Evolutionary conservation across 2,113 vertebrate species (phyloP).

Genomic region (Caranx melampygus): DNA sequence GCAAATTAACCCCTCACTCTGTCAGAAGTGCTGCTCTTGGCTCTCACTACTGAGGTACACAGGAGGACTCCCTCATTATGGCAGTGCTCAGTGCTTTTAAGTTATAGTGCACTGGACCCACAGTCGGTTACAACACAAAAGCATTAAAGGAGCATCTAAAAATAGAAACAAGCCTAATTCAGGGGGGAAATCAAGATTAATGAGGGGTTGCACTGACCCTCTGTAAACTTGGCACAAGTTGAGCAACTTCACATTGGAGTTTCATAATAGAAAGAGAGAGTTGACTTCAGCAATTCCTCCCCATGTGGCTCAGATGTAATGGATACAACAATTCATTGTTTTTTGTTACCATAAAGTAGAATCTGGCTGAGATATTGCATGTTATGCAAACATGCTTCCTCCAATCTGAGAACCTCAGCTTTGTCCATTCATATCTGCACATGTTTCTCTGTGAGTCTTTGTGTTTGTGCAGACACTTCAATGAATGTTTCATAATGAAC

Average conservation of each 20-base stretch:
- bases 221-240: slow-evolving; percentile 18
- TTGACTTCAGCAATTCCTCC: slow-evolving; percentile 19
- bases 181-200: slow-evolving; percentile 5
- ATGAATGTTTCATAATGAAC: neutral
- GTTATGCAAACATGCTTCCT: neutral
- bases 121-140: slow-evolving; percentile 36
- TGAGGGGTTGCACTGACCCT: neutral
- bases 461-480: neutral
- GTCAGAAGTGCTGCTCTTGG: slow-evolving; percentile 13
- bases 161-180: neutral
- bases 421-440: slow-evolving; percentile 8
- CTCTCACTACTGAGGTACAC: slow-evolving; percentile 13
- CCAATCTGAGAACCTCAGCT: neutral
- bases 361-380: neutral
- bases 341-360: neutral
- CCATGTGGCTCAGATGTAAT: neutral
- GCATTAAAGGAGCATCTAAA: slow-evolving; percentile 15
- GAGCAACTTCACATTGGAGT: neutral
- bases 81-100: neutral
- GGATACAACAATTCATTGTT: neutral
- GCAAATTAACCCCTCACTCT: slow-evolving; percentile 25
- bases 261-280: neutral
- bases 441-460: neutral
- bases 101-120: slow-evolving; percentile 1
- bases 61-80: neutral